phyloP scores from a whole-genome alignment of 2,113 vertebrate species.

The Dissostichus mawsoni region DNA sequence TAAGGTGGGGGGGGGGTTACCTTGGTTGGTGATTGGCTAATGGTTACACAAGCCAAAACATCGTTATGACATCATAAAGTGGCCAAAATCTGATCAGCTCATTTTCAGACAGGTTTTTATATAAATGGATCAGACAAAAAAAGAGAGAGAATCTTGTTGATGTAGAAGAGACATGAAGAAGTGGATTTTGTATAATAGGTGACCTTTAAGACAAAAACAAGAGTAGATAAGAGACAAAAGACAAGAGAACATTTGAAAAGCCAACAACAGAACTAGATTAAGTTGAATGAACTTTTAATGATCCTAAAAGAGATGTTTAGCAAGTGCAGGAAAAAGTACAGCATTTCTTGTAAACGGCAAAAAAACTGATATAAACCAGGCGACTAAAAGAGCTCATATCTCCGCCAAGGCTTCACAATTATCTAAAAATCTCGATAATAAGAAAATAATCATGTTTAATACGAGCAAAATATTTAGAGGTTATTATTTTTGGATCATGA shows the following conservation, averaged over 20 bases:
- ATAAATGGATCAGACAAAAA: too few relatives aligned
- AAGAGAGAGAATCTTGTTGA: too few relatives aligned
- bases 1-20: too few relatives aligned
- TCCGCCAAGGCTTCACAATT: not conserved
- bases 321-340: not conserved
- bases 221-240: too few relatives aligned
- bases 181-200: too few relatives aligned
- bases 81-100: too few relatives aligned
- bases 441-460: not conserved
- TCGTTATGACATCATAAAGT: too few relatives aligned
- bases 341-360: conserved; percentile 21
- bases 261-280: not conserved
- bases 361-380: conserved; percentile 20
- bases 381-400: not conserved
- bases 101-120: too few relatives aligned
- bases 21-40: too few relatives aligned
- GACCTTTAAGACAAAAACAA: too few relatives aligned
- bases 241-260: not conserved
- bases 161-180: too few relatives aligned
- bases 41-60: too few relatives aligned
- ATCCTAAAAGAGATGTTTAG: not conserved
- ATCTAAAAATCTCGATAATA: not conserved
- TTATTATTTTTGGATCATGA: not conserved
- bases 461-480: conserved; percentile 18
- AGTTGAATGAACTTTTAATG: conserved; percentile 49